A percentile compares a stretch with the other conserved stretches of the same genome.
Conservation (phyloP, 2,113 vertebrate species). For the Alethe castanea region DNA sequence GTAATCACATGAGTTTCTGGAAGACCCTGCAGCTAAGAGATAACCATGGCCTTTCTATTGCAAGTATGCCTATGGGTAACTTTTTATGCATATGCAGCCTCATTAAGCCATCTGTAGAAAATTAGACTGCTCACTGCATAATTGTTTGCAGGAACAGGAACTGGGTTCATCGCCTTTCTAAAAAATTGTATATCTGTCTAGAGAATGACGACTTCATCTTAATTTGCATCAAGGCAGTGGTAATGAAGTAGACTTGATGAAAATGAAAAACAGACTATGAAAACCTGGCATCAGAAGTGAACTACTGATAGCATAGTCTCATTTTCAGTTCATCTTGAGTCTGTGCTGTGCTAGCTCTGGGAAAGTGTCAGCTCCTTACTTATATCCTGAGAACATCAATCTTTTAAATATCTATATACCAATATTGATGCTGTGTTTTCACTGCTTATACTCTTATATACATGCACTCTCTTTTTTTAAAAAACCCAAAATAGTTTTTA, state of each 20-base stretch:
- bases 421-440: not conserved
- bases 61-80: conserved; percentile 14
- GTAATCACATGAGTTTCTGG: not conserved
- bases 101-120: conserved; percentile 54
- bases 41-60: conserved; percentile 2
- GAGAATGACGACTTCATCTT: conserved; percentile 32
- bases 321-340: not conserved
- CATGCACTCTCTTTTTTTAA: not conserved
- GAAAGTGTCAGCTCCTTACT: not conserved
- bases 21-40: conserved; percentile 25
- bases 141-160: conserved; percentile 34
- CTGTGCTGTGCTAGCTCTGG: not conserved
- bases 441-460: not conserved
- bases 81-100: not conserved
- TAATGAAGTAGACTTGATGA: conserved; percentile 14
- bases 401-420: not conserved
- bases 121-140: conserved; percentile 36
- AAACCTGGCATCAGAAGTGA: not conserved
- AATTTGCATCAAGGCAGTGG: not conserved
- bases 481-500: not conserved
- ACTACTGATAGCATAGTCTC: not conserved
- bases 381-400: not conserved
- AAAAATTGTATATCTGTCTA: conserved; percentile 29
- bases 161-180: not conserved
- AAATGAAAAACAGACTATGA: conserved; percentile 18